Evolutionary conservation across 1,140 invertebrate genomes (phyloP), one percentile per base, ranked within the genome.

Genomic region (Saccostrea cuccullata): DNA sequence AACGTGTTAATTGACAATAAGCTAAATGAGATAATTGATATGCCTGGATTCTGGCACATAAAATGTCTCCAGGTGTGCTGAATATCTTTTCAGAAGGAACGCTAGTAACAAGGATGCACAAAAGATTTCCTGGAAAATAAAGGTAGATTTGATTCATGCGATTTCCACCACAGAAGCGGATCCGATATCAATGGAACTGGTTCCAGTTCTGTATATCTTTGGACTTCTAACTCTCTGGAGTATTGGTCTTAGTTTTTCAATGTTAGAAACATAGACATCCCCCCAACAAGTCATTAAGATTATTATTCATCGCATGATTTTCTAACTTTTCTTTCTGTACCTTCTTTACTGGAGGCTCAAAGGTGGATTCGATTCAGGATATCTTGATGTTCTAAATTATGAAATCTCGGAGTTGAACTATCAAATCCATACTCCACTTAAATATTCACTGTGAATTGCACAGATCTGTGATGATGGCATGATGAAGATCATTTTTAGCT

Each of bases 11-110:
- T n/a, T n/a, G n/a, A n/a, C n/a, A n/a, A n/a, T n/a, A n/a, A n/a
- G n/a, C n/a, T n/a, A 47, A 23, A 84, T 84, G 36, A 40, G 82
- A 26, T 23, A 8, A 6, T 84, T 36, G 12, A 84, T 36, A 40
- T 40, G 82, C 82, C 55, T 55, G 26, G 82, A 84, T 20, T 84
- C 55, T 47, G 40, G 82, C 26, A 47, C 3, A 2, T 84, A 84
- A 36, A 84, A 84, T 84, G 82, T 36, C 82, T 15, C 82, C 82
- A 23, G 77, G 4, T 17, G 77, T 82, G n/a, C 23, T 40, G 12
- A 82, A 82, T 17, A 82, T 30, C 12, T 17, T 82, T 40, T 82
- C 77, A 3, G 77, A 82, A 17, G 77, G 77, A 82, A 82, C 77
- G 30, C 20, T 82, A 23, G 30, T 82, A 23, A 4, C 20, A 58